Evolutionary conservation across 1,140 invertebrate genomes (phyloP), one percentile per base, ranked within the genome.

Genomic region (Drosophila tristis): DNA sequence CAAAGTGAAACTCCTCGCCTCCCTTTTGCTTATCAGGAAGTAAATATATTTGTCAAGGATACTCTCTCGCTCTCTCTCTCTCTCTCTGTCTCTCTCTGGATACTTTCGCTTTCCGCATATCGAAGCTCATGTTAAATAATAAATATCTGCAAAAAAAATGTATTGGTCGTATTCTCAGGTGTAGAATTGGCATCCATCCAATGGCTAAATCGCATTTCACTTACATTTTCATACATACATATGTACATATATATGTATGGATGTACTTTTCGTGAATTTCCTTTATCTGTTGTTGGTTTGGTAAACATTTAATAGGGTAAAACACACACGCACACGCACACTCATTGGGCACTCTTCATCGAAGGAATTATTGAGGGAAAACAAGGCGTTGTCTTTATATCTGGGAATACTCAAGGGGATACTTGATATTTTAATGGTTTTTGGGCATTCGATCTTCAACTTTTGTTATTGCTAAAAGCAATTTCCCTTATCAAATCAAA

Each of bases 1-100:
- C 57, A 48, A 77, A 73, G 31, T 61, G 61, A 76, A 79, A 49
- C 65, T 31, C 31, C 31, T 20, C 20, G 26, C 26, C 16, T 54
- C 47, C 4, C 48, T 29, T 44, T 31, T 45, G 61, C 61, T 81
- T 86, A 87, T 87, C 78, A 86, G 74, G 60, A 57, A 63, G 66
- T 70, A 65, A 70, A 58, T 66, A 60, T 75, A 78, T 87, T 86
- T 86, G 82, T 76, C 70, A 71, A 75, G 78, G 71, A 72, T 78
- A 81, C 60, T 26, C 35, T 51, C 29, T 29, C 7, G 25, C 39
- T n/a, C 31, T 9, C 9, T 11, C 9, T 11, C 31, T 35, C 31
- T 35, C 31, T 16, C 16, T 35, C 31, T 11, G 2, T 11, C 2
- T 35, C 9, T 39, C 35, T 39, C 4, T 11, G 35, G 35, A 13